Percentiles rank a stretch among this genome's conserved stretches.
Conservation (phyloP, 2,797 vertebrate species). For the Anas bahamensis region DNA sequence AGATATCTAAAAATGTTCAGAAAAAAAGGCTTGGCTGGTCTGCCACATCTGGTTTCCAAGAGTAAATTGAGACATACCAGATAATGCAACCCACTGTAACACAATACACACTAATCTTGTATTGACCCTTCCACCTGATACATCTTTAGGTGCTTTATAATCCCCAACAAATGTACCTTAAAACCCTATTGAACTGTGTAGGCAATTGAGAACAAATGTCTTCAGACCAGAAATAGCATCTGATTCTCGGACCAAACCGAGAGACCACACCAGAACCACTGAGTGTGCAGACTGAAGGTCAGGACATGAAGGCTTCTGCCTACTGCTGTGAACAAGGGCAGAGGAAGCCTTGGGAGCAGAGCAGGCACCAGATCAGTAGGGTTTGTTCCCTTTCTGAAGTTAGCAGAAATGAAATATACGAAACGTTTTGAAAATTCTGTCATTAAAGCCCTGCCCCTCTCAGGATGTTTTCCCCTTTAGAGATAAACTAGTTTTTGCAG, state of each 20-base stretch:
- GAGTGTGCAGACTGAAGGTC: not conserved
- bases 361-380: not conserved
- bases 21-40: conserved; percentile 30
- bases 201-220: conserved; percentile 66
- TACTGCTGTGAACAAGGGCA: not conserved
- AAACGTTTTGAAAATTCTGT: not conserved
- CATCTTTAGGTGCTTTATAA: conserved; percentile 68
- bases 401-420: not conserved
- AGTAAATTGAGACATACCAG: conserved; percentile 24
- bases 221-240: conserved; percentile 40
- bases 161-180: conserved; percentile 66
- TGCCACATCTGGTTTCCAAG: conserved; percentile 46
- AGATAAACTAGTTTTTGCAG: not conserved
- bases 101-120: conserved; percentile 47
- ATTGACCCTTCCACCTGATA: conserved; percentile 56
- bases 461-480: not conserved
- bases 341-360: not conserved
- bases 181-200: conserved; percentile 46
- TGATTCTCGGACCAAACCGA: not conserved
- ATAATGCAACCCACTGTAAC: conserved; percentile 25
- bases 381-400: not conserved
- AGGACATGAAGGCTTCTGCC: not conserved
- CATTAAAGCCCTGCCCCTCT: not conserved
- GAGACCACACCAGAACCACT: not conserved
- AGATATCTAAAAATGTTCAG: conserved; percentile 20